Percentiles rank a stretch among this genome's conserved stretches.
These are phyloP conservation scores for Lichenostomus cassidix DNA, from an alignment of 2,113 vertebrate species.

Conservation along the genomic window DNA sequence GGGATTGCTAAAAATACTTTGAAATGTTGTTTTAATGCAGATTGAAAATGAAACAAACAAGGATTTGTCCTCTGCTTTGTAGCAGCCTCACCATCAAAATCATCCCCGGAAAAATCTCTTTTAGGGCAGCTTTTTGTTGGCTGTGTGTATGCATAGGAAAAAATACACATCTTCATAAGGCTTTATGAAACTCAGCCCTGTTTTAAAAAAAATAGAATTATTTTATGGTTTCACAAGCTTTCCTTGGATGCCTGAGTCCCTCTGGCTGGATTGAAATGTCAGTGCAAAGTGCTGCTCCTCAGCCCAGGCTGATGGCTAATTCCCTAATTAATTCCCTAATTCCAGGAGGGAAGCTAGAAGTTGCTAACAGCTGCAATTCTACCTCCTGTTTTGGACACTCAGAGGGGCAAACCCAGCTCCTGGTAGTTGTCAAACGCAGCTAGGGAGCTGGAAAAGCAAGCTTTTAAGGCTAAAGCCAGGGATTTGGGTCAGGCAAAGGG, in stretches of 20 bases:
- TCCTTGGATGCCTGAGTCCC: not conserved
- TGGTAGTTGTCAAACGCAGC: not conserved
- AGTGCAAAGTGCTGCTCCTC: not conserved
- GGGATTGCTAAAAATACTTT: not conserved
- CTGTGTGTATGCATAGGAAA: not conserved
- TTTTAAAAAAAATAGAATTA: too few species aligned
- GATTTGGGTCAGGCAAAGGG: conserved; percentile 2
- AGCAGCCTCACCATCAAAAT: not conserved
- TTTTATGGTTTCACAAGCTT: not conserved
- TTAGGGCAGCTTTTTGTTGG: not conserved
- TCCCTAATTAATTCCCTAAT: not conserved
- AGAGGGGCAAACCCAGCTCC: not conserved
- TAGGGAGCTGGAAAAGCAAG: not conserved
- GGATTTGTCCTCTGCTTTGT: not conserved
- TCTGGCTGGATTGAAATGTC: not conserved
- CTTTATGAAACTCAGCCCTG: not conserved
- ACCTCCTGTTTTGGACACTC: not conserved
- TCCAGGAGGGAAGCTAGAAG: not conserved
- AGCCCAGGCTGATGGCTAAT: not conserved
- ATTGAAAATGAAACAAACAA: not conserved
- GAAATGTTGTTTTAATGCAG: not conserved
- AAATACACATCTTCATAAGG: not conserved
- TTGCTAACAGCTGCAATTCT: not conserved
- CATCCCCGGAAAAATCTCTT: not conserved
- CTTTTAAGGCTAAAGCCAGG: not conserved